A percentile compares a stretch with the other conserved stretches of the same genome.
Conservation (phyloP, 2,797 vertebrate genomes). For the Austrolebias charrua region DNA sequence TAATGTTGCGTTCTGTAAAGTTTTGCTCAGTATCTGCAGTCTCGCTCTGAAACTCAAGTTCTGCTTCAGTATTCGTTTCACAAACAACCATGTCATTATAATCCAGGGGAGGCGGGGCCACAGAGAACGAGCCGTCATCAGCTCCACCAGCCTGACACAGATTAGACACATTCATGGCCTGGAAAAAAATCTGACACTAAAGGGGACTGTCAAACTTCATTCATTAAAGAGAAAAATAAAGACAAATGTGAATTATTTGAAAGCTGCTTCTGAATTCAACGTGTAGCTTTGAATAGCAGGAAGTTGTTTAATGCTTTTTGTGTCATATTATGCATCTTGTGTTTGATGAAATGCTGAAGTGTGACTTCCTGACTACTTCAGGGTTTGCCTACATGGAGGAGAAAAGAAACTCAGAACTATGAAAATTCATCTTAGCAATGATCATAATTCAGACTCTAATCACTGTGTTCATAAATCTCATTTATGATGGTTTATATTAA, state of each 20-base stretch:
- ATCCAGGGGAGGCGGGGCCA: constrained; percentile 32
- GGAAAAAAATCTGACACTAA: constrained; percentile 39
- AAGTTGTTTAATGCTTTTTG: background rate
- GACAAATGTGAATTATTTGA: too few species aligned
- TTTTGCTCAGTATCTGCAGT: background rate
- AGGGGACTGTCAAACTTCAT: background rate
- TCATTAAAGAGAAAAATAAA: background rate
- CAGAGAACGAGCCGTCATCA: constrained; percentile 42
- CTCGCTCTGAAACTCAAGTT: background rate
- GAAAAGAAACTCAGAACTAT: too few species aligned
- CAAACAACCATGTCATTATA: constrained; percentile 64
- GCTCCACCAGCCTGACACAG: constrained; percentile 52
- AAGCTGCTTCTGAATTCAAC: background rate
- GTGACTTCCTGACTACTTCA: too few species aligned
- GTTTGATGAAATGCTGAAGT: background rate
- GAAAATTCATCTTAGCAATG: too few species aligned
- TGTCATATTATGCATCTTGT: background rate
- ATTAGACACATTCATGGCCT: constrained; percentile 38
- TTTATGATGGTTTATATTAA: background rate
- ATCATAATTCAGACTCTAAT: too few species aligned
- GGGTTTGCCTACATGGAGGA: too few species aligned
- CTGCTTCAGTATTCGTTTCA: constrained; percentile 19
- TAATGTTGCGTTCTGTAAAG: background rate
- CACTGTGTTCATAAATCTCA: too few species aligned
- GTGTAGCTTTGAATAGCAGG: background rate